phyloP scores from a whole-genome alignment of 2,888 invertebrate species.

The Drosophila yooni region DNA sequence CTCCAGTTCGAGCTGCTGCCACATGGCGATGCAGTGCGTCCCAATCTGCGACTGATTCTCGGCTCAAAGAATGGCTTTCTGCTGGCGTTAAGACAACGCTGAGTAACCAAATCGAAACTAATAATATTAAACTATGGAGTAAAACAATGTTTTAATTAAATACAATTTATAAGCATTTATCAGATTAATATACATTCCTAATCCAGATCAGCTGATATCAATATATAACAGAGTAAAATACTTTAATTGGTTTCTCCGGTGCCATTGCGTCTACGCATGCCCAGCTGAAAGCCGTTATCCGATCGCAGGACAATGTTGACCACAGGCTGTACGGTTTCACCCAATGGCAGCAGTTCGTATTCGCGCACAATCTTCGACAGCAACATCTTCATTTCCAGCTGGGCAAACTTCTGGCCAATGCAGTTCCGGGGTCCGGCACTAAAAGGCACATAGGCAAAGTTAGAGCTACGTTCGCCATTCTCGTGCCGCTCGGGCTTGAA shows the following conservation, averaged over 20 bases:
- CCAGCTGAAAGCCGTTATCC: conserved; percentile 72
- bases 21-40: conserved; percentile 54
- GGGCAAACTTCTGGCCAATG: conserved; percentile 81
- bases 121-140: not conserved
- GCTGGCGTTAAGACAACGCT: conserved; percentile 53
- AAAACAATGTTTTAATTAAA: not conserved
- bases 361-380: conserved; percentile 71
- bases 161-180: not conserved
- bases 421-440: conserved; percentile 86
- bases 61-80: conserved; percentile 69
- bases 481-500: conserved; percentile 78
- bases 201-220: not conserved
- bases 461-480: conserved; percentile 37
- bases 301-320: conserved; percentile 75
- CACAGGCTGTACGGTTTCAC: conserved; percentile 60
- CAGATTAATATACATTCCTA: not conserved
- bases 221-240: not conserved
- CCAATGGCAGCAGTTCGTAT: conserved; percentile 74
- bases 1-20: conserved; percentile 66
- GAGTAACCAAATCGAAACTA: not conserved
- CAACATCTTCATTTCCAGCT: conserved; percentile 75
- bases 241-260: not conserved
- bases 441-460: conserved; percentile 76
- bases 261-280: conserved; percentile 51
- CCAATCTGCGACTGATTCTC: conserved; percentile 51